Percentiles rank a stretch among this genome's conserved stretches.
phyloP scores from a whole-genome alignment of 2,797 vertebrate species.

The Caiman crocodilus region DNA sequence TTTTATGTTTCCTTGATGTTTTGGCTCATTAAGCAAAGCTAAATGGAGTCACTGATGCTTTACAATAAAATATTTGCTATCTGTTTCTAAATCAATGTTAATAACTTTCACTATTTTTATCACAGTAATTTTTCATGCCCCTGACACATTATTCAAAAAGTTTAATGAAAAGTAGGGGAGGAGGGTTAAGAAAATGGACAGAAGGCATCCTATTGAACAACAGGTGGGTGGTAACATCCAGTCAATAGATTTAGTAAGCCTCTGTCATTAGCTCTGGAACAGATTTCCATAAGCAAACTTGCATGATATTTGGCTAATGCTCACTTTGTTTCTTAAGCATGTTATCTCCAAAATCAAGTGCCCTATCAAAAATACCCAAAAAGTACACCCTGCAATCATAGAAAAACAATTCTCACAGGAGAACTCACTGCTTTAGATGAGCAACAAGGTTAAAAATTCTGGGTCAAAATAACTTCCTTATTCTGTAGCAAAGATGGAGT shows the following conservation, averaged over 20 bases:
- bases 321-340: background rate
- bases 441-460: background rate
- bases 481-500: background rate
- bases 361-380: background rate
- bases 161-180: background rate
- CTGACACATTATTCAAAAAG: background rate
- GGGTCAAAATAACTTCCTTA: background rate
- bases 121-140: conserved; percentile 23
- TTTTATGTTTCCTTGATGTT: conserved; percentile 50
- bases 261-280: fast-evolving
- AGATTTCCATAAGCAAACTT: background rate
- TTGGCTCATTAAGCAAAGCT: conserved; percentile 74
- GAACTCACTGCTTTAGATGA: background rate
- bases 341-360: background rate
- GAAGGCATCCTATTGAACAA: background rate
- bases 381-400: background rate
- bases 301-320: background rate
- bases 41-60: conserved; percentile 58
- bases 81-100: conserved; percentile 53
- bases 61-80: conserved; percentile 37
- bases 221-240: background rate
- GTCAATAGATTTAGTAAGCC: background rate
- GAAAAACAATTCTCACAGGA: background rate
- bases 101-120: conserved; percentile 45
- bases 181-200: background rate